A percentile compares a stretch with the other conserved stretches of the same genome.
Evolutionary conservation across 1,140 invertebrate species (phyloP).

Genomic region (Harlomillsia oculata): DNA sequence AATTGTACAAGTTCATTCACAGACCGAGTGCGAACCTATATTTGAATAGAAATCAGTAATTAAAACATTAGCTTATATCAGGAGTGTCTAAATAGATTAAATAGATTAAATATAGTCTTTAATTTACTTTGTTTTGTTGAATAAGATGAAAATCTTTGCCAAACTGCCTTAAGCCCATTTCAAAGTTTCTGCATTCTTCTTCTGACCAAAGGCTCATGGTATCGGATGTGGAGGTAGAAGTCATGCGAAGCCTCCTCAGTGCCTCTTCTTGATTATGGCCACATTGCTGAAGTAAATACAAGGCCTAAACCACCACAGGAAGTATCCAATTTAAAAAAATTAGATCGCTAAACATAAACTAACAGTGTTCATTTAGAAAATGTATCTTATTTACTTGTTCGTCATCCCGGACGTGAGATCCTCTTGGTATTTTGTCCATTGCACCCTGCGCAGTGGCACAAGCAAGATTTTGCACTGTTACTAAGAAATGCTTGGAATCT

Average conservation of each 20-base stretch:
- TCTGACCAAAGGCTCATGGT: slow-evolving; percentile 88
- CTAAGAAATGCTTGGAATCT: slow-evolving; percentile 70
- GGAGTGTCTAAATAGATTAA: not conserved
- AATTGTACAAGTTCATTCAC: slow-evolving; percentile 95
- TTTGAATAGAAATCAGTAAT: not conserved
- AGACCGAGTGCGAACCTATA: slow-evolving; percentile 75
- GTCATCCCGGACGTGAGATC: slow-evolving; percentile 78
- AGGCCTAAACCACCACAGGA: slow-evolving; percentile 51
- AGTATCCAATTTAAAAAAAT: slow-evolving; percentile 1
- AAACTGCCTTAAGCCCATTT: slow-evolving; percentile 80
- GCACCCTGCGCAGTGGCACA: slow-evolving; percentile 43
- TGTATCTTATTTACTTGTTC: slow-evolving; percentile 50
- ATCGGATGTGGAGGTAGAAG: slow-evolving; percentile 49
- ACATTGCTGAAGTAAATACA: slow-evolving; percentile 84
- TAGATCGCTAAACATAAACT: not conserved
- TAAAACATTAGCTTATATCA: no score
- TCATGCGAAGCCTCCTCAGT: slow-evolving; percentile 68
- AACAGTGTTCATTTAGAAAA: not conserved
- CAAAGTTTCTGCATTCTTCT: slow-evolving; percentile 94
- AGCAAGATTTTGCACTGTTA: slow-evolving; percentile 52
- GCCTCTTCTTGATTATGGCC: slow-evolving; percentile 91
- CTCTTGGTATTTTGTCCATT: slow-evolving; percentile 54
- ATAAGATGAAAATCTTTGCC: slow-evolving; percentile 95
- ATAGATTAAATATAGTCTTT: slow-evolving; percentile 18
- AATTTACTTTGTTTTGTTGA: slow-evolving; percentile 76